Base-by-base conservation (phyloP, 2,113 vertebrate genomes). In the Craseonycteris thonglongyai region DNA sequence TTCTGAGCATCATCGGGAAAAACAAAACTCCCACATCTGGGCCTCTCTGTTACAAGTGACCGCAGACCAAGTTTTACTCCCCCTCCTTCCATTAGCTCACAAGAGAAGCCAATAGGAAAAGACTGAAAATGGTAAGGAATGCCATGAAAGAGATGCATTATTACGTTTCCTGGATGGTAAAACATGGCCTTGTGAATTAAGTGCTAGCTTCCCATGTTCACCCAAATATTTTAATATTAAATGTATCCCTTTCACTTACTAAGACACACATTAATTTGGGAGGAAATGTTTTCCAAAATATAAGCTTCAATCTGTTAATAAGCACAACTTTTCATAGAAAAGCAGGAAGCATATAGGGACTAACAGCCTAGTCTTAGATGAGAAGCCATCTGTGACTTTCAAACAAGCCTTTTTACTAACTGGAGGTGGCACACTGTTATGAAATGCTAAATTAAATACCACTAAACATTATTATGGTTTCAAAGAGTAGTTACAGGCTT, bases 401-500 rank as follows among this genome's bases (percentile, higher is more conserved):
- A 61, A 81, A 35, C 42, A 92, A 74, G 89, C 72, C 7, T 42
- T 86, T 91, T 81, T 65, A 58, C 87, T 71, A 83, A 72, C 90
- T 68, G 33, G 90, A 75, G 95, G 92, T 45, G 80, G 35, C 56
- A 38, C 1, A 0, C 81, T 76, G 84, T 96, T 92, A 95, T 74
- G 95, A 96, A 82, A 93, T 80, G 87, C 71, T 92, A 90, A 94
- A 97, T 94, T 61, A 96, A 94, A 96, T 78, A 90, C 92, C 87
- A 96, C 79, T 7, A 95, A 95, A 95, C 87, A 61, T 88, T 71
- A 58, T 91, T 97, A 68, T 85, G 91, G 65, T 83, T 97, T 87
- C 88, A 71, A 91, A 96, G 96, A 96, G 96, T 97, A 92, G 85
- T 84, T 88, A 71, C 83, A 91, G 61, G 93, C 96, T 97, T 95